Conservation (phyloP, 2,888 invertebrate species). For the Drepanosiphum platanoidis region DNA sequence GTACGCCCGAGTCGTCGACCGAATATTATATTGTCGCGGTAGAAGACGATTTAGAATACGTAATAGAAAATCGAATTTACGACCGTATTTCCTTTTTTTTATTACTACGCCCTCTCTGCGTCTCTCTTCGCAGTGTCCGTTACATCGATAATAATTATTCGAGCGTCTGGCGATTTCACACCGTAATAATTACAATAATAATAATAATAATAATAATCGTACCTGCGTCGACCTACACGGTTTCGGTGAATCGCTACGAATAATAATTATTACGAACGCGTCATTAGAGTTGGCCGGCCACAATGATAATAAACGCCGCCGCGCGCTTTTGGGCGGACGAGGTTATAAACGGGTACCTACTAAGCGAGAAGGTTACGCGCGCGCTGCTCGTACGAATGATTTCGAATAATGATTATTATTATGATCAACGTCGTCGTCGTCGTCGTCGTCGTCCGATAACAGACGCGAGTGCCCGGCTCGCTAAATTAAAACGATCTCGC, state of each 20-base stretch:
- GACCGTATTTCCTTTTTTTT: too few species aligned
- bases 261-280: not conserved
- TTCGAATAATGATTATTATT: not conserved
- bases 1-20: too few species aligned
- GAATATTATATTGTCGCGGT: too few species aligned
- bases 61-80: too few species aligned
- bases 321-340: not conserved
- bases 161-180: not conserved
- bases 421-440: too few species aligned
- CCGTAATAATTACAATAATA: not conserved
- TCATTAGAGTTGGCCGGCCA: not conserved
- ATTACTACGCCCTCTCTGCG: too few species aligned
- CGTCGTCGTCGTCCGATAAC: too few species aligned
- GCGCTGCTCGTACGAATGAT: not conserved
- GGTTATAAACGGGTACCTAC: not conserved
- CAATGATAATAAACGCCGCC: not conserved
- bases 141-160: too few species aligned
- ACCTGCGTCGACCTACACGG: not conserved
- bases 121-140: too few species aligned
- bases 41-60: too few species aligned
- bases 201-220: too few species aligned
- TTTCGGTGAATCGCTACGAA: not conserved
- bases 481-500: not conserved
- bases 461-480: not conserved
- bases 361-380: not conserved